Percentiles rank a stretch among this genome's conserved stretches.
phyloP scores from a whole-genome alignment of 2,113 vertebrate genomes.

The Scytalopus superciliaris region DNA sequence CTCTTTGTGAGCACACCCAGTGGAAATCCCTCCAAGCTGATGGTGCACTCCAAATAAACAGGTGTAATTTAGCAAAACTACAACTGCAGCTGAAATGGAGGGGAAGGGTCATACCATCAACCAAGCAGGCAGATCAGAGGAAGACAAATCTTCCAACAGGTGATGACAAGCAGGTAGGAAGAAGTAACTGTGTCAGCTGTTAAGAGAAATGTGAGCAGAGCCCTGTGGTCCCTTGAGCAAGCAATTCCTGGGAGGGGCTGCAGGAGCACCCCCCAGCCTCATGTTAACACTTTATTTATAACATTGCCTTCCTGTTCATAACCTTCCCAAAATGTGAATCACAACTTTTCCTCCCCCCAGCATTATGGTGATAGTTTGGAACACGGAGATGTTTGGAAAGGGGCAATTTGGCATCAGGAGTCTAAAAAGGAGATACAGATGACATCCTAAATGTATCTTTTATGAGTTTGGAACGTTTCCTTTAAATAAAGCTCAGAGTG shows the following conservation, averaged over 20 bases:
- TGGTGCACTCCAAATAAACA: not conserved
- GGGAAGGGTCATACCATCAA: not conserved
- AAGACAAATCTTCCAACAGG: not conserved
- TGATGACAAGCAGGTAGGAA: not conserved
- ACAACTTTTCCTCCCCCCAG: not conserved
- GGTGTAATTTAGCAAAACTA: not conserved
- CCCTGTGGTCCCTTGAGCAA: not conserved
- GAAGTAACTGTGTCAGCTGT: not conserved
- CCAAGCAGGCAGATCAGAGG: not conserved
- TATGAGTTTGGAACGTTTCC: conserved; percentile 46
- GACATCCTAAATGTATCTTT: conserved; percentile 49
- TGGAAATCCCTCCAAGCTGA: not conserved
- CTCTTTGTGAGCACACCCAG: not conserved
- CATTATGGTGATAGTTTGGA: not conserved
- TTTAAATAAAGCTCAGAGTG: conserved; percentile 47
- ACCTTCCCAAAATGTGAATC: not conserved
- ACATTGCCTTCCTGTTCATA: not conserved
- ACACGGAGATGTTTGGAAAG: not conserved
- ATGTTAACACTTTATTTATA: conserved; percentile 18
- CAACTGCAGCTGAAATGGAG: not conserved
- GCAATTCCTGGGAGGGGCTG: not conserved
- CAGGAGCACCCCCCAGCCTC: not conserved
- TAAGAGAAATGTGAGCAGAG: not conserved
- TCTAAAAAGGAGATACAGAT: conserved; percentile 50
- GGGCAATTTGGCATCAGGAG: conserved; percentile 24